Base-by-base conservation (phyloP, 2,113 vertebrate genomes). In the Riparia riparia region DNA sequence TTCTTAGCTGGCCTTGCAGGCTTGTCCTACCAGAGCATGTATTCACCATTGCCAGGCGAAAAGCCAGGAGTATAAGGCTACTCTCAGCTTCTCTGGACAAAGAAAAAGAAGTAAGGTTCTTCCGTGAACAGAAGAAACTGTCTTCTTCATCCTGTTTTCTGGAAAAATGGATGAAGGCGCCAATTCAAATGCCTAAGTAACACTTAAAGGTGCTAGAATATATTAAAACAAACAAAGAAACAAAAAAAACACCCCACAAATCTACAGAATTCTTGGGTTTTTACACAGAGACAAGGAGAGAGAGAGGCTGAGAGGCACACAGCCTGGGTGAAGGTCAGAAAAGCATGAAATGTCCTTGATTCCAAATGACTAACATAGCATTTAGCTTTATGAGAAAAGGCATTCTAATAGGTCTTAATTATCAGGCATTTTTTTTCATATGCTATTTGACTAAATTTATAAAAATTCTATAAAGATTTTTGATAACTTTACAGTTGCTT, bases 271-370 rank as follows among this genome's bases (percentile, higher is more conserved):
- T 54, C 8, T 42, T 69, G 5, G 0, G 4, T 21, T 83, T 74
- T 58, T 45, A 51, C 12, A 32, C 2, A 14, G 5, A 89, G 9
- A 5, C 8, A 73, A 16, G 10, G 22, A 47, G 28, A 70, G 28
- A 70, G 12, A 57, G 13, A 17, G 10, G 5, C 34, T 50, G 22
- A 22, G 24, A 90, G 5, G 53, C 5, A 7, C 0, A 0, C 4
- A 70, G 1, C 3, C 37, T 82, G 5, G 4, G 4, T 39, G 29
- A 86, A 74, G 34, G 17, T 71, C 47, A 50, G 60, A 77, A 83
- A 88, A 77, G 26, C 5, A 13, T 28, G 1, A 44, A 16, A 31
- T 78, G 6, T 65, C 6, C 17, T 73, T 86, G 13, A 71, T 51
- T n/a, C 16, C 17, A 47, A 8, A 39, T 65, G 10, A 42, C 6